Evolutionary conservation across 2,888 invertebrate genomes (phyloP), one percentile per base, ranked within the genome.

Genomic region (Tipula helvola): DNA sequence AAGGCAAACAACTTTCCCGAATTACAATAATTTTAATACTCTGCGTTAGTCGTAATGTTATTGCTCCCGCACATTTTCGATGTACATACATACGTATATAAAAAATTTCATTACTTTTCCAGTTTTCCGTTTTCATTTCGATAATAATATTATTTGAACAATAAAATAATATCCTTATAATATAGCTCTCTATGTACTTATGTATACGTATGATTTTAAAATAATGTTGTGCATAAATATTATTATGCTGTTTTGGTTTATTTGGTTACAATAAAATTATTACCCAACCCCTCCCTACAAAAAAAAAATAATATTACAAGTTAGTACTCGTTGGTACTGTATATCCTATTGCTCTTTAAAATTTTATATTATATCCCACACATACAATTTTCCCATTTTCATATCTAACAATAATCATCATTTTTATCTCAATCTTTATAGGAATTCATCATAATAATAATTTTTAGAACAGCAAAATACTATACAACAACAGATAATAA

Each of bases 401-500:
- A 71, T 71, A 71, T 71, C 71, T 71, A 71, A 71, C 71, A 71
- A 71, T 71, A 71, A 71, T 71, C 71, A 71, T 71, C 71, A 28
- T 71, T 71, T 71, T 71, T 28, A 8, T 71, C 28, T 18, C 28
- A 71, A 71, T 71, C 71, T 71, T 28, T 71, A 71, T 71, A 39
- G 10, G 28, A 71, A 71, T 71, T 71, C 71, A 71, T 71, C 71
- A 71, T 71, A 18, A 28, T 71, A 18, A 28, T 28, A 71, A 57
- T 57, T 57, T 57, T 57, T 57, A 57, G 52, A 57, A 57, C 52
- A 57, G 52, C 52, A 57, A 57, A 57, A 57, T 57, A 57, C 52
- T 57, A 44, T 44, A 18, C 71, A 71, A 18, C 71, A 71, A 71
- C 71, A 84, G 84, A 84, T 84, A 84, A 84, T 84, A 84, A 84